Base-by-base conservation (phyloP, 1,140 invertebrate genomes). In the Drosophila lacteicornis region DNA sequence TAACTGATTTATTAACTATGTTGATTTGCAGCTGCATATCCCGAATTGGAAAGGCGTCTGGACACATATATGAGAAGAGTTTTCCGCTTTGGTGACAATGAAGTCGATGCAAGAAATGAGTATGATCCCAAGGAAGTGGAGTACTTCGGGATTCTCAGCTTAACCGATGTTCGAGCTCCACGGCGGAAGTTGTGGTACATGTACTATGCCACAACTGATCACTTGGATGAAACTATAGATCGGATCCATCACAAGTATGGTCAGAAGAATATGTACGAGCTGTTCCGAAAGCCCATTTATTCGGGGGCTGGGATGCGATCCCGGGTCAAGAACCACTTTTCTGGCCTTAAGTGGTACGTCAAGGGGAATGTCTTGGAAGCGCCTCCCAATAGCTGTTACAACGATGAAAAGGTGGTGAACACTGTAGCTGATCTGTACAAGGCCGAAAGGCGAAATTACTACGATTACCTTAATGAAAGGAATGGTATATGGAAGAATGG, bases 331-430 rank as follows among this genome's bases (percentile, higher is more conserved):
- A 60, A 55, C 8, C 59, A 79, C 50, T 88, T 88, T n/a, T 27
- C 25, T 4, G 71, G 36, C 25, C 49, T 70, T 2, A 88, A 81
- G 30, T 88, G 78, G 84, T 59, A 50, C 22, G 85, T 78, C 0
- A 88, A 88, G n/a, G 84, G 85, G 22, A 88, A 88, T 42, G 9
- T 88, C 4, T 36, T 88, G 19, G 84, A 88, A 30, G 84, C 84
- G 0, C 69, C 84, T 0, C 51, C 70, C 49, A 60, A 67, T 17
- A 83, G 56, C 46, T 43, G n/a, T 3, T 88, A 63, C 40, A 84
- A 78, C 25, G 69, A 88, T 22, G 80, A 84, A 17, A 68, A 79
- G 19, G 62, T 88, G 45, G 17, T 66, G 0, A 88, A 66, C 46
- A 43, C 25, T 0, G 56, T 88, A 0, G 47, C 47, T 0, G 74